Percentiles rank a stretch among this genome's conserved stretches.
These are phyloP conservation scores for Falcaria lacertinaria DNA, from an alignment of 2,888 invertebrate species.

Conservation along the genomic window DNA sequence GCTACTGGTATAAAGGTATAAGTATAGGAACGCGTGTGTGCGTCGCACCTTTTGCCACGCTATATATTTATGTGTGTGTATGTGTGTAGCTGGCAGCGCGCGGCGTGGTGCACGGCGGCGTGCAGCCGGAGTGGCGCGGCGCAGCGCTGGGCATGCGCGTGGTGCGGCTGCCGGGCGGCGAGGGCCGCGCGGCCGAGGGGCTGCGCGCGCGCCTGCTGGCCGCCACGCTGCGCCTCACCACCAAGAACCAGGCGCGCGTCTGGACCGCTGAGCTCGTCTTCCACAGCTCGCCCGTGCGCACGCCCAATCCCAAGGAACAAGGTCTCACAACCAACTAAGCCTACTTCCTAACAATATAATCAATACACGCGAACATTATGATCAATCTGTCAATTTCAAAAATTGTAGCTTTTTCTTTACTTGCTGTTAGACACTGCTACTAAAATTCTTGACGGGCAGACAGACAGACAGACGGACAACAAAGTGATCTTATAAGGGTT, in stretches of 20 bases:
- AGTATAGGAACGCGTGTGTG: neutral
- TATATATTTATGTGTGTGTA: neutral
- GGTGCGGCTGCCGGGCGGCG: constrained; percentile 86
- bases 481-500: too few relatives aligned
- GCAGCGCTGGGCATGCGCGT: constrained; percentile 90
- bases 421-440: too few relatives aligned
- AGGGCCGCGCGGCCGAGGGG: constrained; percentile 82
- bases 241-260: constrained; percentile 86
- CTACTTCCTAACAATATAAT: too few relatives aligned
- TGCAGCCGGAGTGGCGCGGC: constrained; percentile 95
- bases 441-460: too few relatives aligned
- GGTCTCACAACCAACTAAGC: constrained; percentile 49
- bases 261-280: constrained; percentile 96
- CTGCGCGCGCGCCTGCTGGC: constrained; percentile 89
- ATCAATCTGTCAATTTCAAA: too few relatives aligned
- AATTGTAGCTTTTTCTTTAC: too few relatives aligned
- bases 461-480: too few relatives aligned
- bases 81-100: constrained; percentile 83
- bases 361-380: too few relatives aligned
- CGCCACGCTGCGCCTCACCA: constrained; percentile 89
- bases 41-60: too few relatives aligned
- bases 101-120: constrained; percentile 93
- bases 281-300: constrained; percentile 88
- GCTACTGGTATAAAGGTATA: too few relatives aligned
- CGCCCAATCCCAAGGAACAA: constrained; percentile 91